Base-by-base conservation (phyloP, 2,888 invertebrate genomes). In the Drosophila anomalata region DNA sequence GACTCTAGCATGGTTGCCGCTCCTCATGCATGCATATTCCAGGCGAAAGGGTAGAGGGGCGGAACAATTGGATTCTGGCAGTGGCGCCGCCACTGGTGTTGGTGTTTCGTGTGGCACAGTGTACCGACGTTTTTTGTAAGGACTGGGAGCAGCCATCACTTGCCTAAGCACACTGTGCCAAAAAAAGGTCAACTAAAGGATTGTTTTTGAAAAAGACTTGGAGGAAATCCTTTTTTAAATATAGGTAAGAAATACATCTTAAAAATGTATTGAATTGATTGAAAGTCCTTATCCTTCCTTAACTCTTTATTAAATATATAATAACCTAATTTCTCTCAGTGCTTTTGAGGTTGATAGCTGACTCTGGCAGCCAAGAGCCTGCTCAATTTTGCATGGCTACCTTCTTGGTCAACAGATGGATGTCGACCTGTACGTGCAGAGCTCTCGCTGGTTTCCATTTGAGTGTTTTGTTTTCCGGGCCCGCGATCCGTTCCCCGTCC, bases 371-470 rank as follows among this genome's bases (percentile, higher is more conserved):
- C 72, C 81, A 87, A 78, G 87, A 78, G 85, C 70, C 77, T 77
- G 85, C 75, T 82, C 68, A 80, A 84, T 87, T 87, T 78, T 80
- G 78, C 78, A 87, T 78, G 73, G 75, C 55, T 60, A 67, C 48
- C 74, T 68, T 57, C 63, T 70, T 72, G 69, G 72, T 51, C 62
- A 61, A 72, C 63, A 63, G 51, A 47, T 36, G 65, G 63, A 48
- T 48, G 47, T 33, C 46, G 26, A 53, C 65, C 48, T 54, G 39
- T 29, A 46, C 51, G 46, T 61, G 58, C 41, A 68, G 33, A n/a
- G 44, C 31, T 26, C 29, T 29, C 31, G 11, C n/a, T 29, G 14
- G 33, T 22, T 48, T 50, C 12, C 58, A 26, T 36, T 46, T 33
- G 29, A 46, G 12, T 39, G 39, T 46, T 56, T 24, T 39, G 29